Evolutionary conservation across 1,140 invertebrate genomes (phyloP).

Genomic region (Trialeurodes vaporariorum): DNA sequence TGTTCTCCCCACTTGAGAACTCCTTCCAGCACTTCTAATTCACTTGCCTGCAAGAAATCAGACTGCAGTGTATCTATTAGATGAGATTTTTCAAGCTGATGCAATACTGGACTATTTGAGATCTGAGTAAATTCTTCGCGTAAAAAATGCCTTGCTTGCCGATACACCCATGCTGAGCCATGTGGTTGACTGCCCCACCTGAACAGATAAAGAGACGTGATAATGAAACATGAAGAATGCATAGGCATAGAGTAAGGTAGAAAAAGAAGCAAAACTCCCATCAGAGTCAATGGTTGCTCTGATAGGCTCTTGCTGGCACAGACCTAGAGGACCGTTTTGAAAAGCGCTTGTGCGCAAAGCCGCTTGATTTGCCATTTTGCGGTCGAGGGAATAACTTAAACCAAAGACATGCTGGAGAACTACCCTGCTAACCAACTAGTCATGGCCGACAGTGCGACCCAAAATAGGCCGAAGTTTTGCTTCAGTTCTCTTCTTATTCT

Average conservation of each 20-base stretch:
- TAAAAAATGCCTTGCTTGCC: constrained; percentile 53
- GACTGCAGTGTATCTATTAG: constrained; percentile 69
- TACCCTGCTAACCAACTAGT: no score
- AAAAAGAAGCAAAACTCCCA: constrained; percentile 10
- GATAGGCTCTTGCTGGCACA: no score
- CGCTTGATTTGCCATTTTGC: no score
- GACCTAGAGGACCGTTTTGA: no score
- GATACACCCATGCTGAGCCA: constrained; percentile 72
- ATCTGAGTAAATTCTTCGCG: constrained; percentile 73
- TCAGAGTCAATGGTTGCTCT: no score
- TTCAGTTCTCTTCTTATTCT: no score
- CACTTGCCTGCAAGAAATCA: constrained; percentile 83
- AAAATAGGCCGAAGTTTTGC: no score
- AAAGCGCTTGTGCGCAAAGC: no score
- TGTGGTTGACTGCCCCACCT: constrained; percentile 78
- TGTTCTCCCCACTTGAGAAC: constrained; percentile 87
- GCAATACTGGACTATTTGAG: constrained; percentile 54
- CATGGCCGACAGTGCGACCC: no score
- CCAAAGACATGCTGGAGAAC: no score
- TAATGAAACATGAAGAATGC: constrained; percentile 7
- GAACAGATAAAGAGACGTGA: constrained; percentile 13
- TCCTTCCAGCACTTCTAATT: constrained; percentile 74
- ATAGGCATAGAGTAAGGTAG: constrained; percentile 4
- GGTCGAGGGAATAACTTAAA: no score
- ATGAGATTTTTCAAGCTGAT: constrained; percentile 68